Conservation (phyloP, 2,113 vertebrate genomes). For the Pluvialis apricaria region DNA sequence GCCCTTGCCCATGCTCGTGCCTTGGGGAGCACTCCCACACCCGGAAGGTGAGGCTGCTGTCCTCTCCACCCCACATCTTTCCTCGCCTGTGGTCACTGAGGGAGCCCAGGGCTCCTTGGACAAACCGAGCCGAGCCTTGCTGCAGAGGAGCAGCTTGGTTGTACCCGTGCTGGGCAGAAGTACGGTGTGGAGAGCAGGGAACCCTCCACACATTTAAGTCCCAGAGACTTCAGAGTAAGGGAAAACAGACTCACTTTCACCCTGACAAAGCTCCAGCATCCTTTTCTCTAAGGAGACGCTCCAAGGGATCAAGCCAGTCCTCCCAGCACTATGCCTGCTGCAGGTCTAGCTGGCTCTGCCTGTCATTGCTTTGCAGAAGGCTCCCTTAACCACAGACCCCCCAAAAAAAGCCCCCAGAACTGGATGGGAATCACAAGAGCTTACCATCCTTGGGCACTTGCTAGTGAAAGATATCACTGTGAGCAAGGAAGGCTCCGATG, state of each 20-base stretch:
- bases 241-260: no score
- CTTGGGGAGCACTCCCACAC: background rate
- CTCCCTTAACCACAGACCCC: background rate
- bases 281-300: background rate
- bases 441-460: no score
- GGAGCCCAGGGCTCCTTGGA: background rate
- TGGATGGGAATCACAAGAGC: accelerated
- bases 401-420: accelerated
- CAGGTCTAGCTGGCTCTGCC: background rate
- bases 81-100: background rate
- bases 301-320: accelerated
- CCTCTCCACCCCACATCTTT: background rate
- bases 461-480: background rate
- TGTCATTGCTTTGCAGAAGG: background rate
- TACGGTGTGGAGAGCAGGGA: background rate
- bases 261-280: background rate
- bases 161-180: background rate
- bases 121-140: accelerated
- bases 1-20: accelerated
- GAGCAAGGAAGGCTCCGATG: background rate
- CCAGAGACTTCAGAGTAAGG: background rate
- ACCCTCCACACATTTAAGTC: background rate
- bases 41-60: background rate
- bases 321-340: background rate
- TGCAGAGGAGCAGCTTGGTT: background rate